A percentile compares a stretch with the other conserved stretches of the same genome.
These are phyloP conservation scores for Pardosa pseudoannulata DNA, from an alignment of 2,888 invertebrate species.

Conservation along the genomic window DNA sequence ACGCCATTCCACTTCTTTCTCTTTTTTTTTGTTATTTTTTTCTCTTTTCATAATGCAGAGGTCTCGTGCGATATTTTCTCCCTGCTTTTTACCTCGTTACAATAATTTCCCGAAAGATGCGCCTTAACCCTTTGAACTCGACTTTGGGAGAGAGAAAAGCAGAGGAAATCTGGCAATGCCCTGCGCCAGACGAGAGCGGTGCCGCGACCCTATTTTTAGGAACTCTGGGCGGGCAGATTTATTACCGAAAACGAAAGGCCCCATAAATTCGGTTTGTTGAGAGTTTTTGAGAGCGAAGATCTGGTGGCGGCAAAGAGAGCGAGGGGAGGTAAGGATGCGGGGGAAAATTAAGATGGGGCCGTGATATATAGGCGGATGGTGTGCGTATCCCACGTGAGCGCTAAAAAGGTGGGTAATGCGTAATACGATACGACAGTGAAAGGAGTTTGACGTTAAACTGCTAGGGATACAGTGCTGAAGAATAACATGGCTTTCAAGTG, in stretches of 20 bases:
- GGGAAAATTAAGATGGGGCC: conserved; percentile 7
- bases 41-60: neutral
- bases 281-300: conserved; percentile 20
- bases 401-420: neutral
- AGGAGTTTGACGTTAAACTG: no score
- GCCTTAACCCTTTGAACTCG: conserved; percentile 65
- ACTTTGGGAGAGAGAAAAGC: no score
- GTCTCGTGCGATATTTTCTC: neutral
- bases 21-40: neutral
- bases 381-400: neutral
- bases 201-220: conserved; percentile 63
- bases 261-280: conserved; percentile 63
- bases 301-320: no score
- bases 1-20: no score
- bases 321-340: conserved; percentile 24
- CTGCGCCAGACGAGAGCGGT: conserved; percentile 17
- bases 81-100: conserved; percentile 13
- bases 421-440: neutral
- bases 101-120: conserved; percentile 15
- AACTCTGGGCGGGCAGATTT: conserved; percentile 46
- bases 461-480: no score
- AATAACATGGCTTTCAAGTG: no score
- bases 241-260: conserved; percentile 62
- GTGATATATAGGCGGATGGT: conserved; percentile 1
- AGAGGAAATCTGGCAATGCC: conserved; percentile 50